Evolutionary conservation across 2,888 invertebrate species (phyloP).

Genomic region (Cheilosia grossa): DNA sequence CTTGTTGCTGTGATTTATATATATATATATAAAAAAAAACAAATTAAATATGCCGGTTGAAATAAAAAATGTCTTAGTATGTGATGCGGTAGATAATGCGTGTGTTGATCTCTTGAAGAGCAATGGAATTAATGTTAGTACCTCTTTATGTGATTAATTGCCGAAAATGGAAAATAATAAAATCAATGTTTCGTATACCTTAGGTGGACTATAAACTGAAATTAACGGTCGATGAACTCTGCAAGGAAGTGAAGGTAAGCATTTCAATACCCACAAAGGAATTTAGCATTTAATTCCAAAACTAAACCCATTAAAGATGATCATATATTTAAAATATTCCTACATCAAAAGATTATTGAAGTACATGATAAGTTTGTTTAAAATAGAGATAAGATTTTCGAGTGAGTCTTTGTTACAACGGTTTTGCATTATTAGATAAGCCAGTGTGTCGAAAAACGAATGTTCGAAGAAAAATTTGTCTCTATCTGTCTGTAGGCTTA

Average conservation of each 20-base stretch:
- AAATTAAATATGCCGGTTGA: constrained; percentile 84
- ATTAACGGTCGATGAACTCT: constrained; percentile 90
- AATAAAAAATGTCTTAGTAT: constrained; percentile 93
- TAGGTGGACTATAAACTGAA: constrained; percentile 88
- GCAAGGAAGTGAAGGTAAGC: constrained; percentile 92
- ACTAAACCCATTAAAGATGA: too few relatives aligned
- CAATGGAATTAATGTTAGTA: constrained; percentile 90
- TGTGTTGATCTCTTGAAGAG: constrained; percentile 92
- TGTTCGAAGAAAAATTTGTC: too few relatives aligned
- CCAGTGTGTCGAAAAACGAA: too few relatives aligned
- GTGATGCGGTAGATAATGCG: constrained; percentile 95
- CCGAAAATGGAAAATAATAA: constrained; percentile 6
- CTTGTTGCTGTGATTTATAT: background rate
- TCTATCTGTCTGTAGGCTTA: too few relatives aligned
- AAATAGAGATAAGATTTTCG: too few relatives aligned
- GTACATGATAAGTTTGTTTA: too few relatives aligned
- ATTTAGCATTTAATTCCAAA: background rate
- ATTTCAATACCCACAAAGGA: background rate
- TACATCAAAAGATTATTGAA: too few relatives aligned
- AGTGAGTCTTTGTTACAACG: too few relatives aligned
- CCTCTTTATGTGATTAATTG: constrained; percentile 1
- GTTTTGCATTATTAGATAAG: too few relatives aligned
- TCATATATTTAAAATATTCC: too few relatives aligned
- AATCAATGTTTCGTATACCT: constrained; percentile 42
- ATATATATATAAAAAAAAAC: background rate